These are phyloP conservation scores for Caloenas nicobarica DNA, from an alignment of 2,113 vertebrate genomes.

Conservation along the genomic window DNA sequence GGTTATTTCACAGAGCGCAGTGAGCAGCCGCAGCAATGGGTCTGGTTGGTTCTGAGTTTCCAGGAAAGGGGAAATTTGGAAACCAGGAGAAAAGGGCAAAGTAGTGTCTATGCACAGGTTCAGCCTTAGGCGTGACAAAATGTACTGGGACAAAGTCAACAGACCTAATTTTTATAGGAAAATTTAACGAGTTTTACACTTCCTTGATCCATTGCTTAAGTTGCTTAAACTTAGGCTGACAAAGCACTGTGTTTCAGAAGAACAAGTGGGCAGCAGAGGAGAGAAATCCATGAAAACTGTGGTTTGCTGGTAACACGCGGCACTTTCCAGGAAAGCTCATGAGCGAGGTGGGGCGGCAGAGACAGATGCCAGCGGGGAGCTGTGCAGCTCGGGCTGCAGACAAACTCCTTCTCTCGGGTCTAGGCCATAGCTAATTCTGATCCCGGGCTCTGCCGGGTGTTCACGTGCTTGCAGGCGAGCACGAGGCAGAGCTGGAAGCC, in stretches of 20 bases:
- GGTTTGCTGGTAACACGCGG: fast-evolving
- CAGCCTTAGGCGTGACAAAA: neutral
- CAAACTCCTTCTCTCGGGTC: neutral
- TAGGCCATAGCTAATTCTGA: fast-evolving
- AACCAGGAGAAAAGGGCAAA: neutral
- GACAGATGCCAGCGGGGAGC: neutral
- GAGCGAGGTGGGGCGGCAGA: fast-evolving
- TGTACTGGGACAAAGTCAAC: neutral
- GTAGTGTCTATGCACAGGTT: neutral
- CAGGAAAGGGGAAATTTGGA: neutral
- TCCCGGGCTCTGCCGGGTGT: neutral
- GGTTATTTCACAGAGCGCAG: neutral
- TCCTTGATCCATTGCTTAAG: neutral
- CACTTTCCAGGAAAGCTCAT: neutral
- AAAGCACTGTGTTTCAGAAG: neutral
- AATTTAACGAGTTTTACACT: neutral
- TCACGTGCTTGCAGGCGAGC: neutral
- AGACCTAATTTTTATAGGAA: neutral
- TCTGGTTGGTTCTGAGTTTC: neutral
- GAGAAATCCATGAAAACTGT: fast-evolving
- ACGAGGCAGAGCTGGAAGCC: neutral
- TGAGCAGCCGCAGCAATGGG: fast-evolving
- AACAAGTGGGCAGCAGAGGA: fast-evolving
- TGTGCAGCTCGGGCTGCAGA: neutral
- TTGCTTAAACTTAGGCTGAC: neutral